Evolutionary conservation across 2,797 vertebrate species (phyloP), one percentile per base, ranked within the genome.

Genomic region (Serranus cabrilla): DNA sequence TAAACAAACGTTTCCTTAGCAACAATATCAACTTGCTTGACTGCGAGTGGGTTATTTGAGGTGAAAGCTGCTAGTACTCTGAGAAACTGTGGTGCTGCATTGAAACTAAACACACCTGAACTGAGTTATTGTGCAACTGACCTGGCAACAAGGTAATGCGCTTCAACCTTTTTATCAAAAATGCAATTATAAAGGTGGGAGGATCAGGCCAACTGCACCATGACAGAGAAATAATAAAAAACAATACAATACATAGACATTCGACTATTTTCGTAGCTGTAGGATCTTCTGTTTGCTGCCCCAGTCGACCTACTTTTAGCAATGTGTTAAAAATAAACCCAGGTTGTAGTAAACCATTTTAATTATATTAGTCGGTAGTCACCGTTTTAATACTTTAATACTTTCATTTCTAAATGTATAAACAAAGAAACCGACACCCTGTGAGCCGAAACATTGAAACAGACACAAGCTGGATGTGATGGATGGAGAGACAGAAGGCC

Each of bases 41-140:
- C 73, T 55, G 72, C 79, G 61, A 46, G 23, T 3, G 11, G 57
- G 52, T 71, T 69, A 52, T 80, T 66, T 74, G 43, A 81, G 74
- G 75, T 67, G 74, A 83, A 78, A 74, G 65, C 58, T 47, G 12
- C 43, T 23, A 34, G 59, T 45, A 25, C 50, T 61, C 40, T 74
- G 56, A 79, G 14, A 50, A 52, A 73, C 42, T 63, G 43, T 71
- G 47, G 56, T 3, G 1, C 31, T 34, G 3, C 45, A 45, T 61
- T 51, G 31, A 73, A 71, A 76, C 56, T 8, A 54, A 12, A 54
- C 45, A 75, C 49, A 43, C 39, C 27, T 58, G 27, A 68, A 42
- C 21, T 71, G 20, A 37, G 2, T 60, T n/a, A 55, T 67, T 64
- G 3, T 58, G 25, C 21, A 46, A 3, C 62, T 69, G 25, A 60